Percentiles rank a stretch among this genome's conserved stretches.
These are phyloP conservation scores for Chrysomallon squamiferum DNA, from an alignment of 1,140 invertebrate genomes.

Conservation along the genomic window DNA sequence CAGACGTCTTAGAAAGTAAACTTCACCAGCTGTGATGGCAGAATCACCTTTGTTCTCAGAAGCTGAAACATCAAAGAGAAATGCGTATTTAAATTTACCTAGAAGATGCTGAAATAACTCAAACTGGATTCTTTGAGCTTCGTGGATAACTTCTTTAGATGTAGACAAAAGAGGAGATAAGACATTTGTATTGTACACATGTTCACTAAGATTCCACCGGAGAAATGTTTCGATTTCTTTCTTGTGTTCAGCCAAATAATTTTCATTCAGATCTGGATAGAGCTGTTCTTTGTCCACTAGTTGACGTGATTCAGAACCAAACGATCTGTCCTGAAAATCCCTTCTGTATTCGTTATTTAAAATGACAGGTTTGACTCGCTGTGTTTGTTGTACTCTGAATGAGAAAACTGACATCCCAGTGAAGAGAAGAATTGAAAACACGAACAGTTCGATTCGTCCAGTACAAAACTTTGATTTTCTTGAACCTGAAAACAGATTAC, in stretches of 20 bases:
- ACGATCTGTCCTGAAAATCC: not conserved
- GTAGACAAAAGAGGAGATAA: constrained; percentile 12
- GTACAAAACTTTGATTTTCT: too few species aligned
- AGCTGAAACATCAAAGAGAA: constrained; percentile 24
- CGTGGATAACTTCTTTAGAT: constrained; percentile 12
- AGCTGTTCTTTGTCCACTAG: not conserved
- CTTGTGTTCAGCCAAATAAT: not conserved
- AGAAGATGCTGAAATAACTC: constrained; percentile 14
- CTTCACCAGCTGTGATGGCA: constrained; percentile 26
- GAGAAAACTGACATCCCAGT: too few species aligned
- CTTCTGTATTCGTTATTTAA: not conserved
- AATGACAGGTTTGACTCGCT: not conserved
- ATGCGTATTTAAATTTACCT: constrained; percentile 10
- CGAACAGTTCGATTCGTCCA: too few species aligned
- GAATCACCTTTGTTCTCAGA: constrained; percentile 35
- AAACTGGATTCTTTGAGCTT: constrained; percentile 22
- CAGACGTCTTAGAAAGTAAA: constrained; percentile 14
- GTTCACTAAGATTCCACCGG: not conserved
- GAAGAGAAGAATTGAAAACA: too few species aligned
- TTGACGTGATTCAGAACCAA: not conserved
- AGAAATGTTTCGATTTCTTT: not conserved
- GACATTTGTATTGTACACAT: constrained; percentile 7
- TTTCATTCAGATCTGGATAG: not conserved
- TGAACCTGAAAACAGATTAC: too few species aligned
- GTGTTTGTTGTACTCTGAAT: too few species aligned